Percentiles rank a stretch among this genome's conserved stretches.
Evolutionary conservation across 23 tunicate genomes (phyloP).

Genomic region (Styela clava): DNA sequence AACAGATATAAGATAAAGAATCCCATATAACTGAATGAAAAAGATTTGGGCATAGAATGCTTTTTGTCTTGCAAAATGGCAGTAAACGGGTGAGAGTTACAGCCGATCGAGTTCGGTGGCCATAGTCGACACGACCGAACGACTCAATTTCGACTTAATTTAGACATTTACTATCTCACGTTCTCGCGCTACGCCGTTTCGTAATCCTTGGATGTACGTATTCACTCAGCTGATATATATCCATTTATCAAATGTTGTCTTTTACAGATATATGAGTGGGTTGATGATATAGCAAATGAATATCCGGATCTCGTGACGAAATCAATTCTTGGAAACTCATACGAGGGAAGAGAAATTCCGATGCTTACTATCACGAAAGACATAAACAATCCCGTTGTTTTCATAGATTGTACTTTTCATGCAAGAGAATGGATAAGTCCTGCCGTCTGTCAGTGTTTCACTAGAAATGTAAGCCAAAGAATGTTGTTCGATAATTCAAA

Average conservation of each 20-base stretch:
- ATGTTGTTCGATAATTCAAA: background rate
- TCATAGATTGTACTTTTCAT: conserved; percentile 91
- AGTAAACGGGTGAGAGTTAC: too few species aligned
- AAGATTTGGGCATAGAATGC: too few species aligned
- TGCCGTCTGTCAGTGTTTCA: conserved; percentile 90
- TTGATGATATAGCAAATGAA: conserved; percentile 38
- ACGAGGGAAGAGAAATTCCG: conserved; percentile 56
- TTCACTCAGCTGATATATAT: too few species aligned
- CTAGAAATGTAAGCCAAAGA: conserved; percentile 70
- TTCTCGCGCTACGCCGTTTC: too few species aligned
- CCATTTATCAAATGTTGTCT: background rate
- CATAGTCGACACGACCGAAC: too few species aligned
- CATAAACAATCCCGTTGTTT: conserved; percentile 38
- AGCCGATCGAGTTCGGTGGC: too few species aligned
- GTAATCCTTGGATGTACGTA: too few species aligned
- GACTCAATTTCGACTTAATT: too few species aligned
- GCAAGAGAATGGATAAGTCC: conserved; percentile 98
- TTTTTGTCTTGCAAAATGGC: too few species aligned
- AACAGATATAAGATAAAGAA: too few species aligned
- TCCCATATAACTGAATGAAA: too few species aligned
- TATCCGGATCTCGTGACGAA: conserved; percentile 21
- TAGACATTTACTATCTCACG: too few species aligned
- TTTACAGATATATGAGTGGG: conserved; percentile 50
- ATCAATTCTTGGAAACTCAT: background rate
- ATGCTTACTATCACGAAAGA: conserved; percentile 28